Conservation (phyloP, 2,797 vertebrate species). For the Aphelocoma californica region DNA sequence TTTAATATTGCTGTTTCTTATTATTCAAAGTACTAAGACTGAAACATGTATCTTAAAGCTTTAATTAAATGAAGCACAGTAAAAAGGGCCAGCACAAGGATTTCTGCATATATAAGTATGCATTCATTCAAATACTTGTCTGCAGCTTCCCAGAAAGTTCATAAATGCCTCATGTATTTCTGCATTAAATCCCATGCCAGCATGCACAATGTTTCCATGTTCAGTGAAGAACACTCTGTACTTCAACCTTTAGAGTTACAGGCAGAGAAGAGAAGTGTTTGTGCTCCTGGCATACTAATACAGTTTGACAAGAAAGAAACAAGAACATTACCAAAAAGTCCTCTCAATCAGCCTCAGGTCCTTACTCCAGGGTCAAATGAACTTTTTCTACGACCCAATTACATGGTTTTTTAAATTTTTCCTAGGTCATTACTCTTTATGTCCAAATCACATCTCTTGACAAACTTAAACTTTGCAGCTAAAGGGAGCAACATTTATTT, state of each 20-base stretch:
- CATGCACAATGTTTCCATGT: not conserved
- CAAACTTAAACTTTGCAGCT: not conserved
- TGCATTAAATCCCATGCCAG: not conserved
- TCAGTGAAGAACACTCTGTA: not conserved
- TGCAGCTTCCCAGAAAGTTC: not conserved
- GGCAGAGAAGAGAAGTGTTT: not conserved
- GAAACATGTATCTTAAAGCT: not conserved
- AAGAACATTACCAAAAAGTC: not conserved
- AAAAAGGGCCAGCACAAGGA: not conserved
- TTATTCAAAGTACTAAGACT: not conserved
- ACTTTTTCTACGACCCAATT: not conserved
- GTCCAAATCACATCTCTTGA: not conserved
- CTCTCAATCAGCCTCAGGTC: not conserved
- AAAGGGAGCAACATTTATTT: not conserved
- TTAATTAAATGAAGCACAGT: not conserved
- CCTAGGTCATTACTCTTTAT: not conserved
- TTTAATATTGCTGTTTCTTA: not conserved
- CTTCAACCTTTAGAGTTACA: not conserved
- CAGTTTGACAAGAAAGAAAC: not conserved
- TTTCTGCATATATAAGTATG: not conserved
- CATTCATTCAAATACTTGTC: not conserved
- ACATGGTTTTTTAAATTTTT: not conserved
- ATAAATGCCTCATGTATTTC: conserved; percentile 8
- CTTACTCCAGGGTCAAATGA: not conserved
- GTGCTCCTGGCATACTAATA: not conserved